Evolutionary conservation across 2,888 invertebrate species (phyloP), one percentile per base, ranked within the genome.

Genomic region (Hydraecia micacea): DNA sequence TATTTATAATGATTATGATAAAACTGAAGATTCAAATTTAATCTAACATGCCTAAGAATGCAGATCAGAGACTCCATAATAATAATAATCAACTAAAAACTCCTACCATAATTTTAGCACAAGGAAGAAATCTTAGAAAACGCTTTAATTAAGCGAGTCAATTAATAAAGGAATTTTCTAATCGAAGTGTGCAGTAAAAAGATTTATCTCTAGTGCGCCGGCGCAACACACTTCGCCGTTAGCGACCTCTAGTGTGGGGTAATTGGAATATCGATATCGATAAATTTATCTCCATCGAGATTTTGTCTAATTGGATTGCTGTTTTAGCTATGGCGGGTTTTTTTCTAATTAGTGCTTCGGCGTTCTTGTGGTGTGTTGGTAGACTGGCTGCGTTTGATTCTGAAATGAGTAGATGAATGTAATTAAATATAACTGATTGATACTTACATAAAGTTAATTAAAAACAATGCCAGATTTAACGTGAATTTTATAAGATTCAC

Each of bases 131-230:
- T 80, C 80, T 80, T 87, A 90, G 88, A 92, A 93, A 94, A 92
- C 88, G 85, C 86, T 93, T 93, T 94, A 95, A 96, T 96, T 95
- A 95, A 93, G 87, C 86, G 86, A 91, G 90, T 94, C 94, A 93
- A 95, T 96, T 95, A 96, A 95, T 96, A 94, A 92, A 91, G 95
- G 96, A 94, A 96, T 96, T 95, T 96, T 96, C 95, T 95, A 96
- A 96, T 96, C 95, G 95, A 93, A 93, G 94, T 90, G 87, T 89
- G 93, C 93, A 90, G 94, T 95, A 95, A 96, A 96, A 96, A 96
- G 96, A 96, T 96, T 94, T 96, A 96, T 96, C 96, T 95, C 87
- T 87, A 87, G 81, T 88, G 91, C 90, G 90, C 90, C 69, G 75
- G 87, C 87, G 89, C 91, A 89, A 88, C 88, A 86, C 81, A 83